Evolutionary conservation across 2,888 invertebrate genomes (phyloP).

Genomic region (Junonia oenone): DNA sequence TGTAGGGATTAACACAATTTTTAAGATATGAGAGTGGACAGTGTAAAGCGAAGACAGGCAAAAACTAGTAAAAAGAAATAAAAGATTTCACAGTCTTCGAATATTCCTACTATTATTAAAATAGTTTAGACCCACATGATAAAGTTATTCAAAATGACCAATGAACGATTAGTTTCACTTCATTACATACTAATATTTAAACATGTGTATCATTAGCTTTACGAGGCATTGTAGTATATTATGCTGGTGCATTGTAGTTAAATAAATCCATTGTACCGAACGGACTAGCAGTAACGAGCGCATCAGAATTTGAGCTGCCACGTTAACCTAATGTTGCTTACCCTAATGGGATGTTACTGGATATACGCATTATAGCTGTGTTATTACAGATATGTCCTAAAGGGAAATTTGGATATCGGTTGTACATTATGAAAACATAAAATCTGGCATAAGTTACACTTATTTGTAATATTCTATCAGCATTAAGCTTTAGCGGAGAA

Average conservation of each 20-base stretch:
- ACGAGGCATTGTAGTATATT: background rate
- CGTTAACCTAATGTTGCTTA: constrained; percentile 5
- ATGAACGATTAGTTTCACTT: background rate
- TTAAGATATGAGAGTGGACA: too few relatives aligned
- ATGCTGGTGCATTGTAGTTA: background rate
- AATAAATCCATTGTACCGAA: constrained; percentile 1
- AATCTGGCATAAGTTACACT: too few relatives aligned
- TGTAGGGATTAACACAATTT: too few relatives aligned
- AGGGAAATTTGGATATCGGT: background rate
- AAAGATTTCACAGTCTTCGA: too few relatives aligned
- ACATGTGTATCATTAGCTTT: background rate
- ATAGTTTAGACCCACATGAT: too few relatives aligned
- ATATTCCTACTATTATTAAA: too few relatives aligned
- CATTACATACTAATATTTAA: background rate
- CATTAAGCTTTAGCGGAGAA: too few relatives aligned
- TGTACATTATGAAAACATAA: too few relatives aligned
- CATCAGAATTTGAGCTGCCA: background rate
- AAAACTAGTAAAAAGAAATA: too few relatives aligned
- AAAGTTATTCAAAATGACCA: too few relatives aligned
- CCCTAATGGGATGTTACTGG: constrained; percentile 3
- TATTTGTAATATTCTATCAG: too few relatives aligned
- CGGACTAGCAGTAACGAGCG: background rate
- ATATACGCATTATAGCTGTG: background rate
- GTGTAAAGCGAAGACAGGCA: too few relatives aligned
- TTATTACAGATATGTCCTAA: background rate